These are phyloP conservation scores for Presbytis comata DNA, from an alignment of 2,797 vertebrate genomes.

Conservation along the genomic window DNA sequence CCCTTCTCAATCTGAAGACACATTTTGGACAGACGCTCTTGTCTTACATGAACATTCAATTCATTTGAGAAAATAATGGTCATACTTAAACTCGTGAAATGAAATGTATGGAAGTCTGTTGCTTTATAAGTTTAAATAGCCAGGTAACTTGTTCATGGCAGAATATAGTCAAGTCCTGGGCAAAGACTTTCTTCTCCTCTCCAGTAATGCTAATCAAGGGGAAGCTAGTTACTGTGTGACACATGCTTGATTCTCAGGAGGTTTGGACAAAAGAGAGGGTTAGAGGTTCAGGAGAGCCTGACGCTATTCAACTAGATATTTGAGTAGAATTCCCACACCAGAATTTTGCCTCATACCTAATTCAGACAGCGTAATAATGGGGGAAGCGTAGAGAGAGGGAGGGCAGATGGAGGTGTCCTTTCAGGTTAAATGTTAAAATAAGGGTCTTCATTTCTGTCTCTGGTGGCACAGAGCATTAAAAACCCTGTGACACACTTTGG, in stretches of 20 bases:
- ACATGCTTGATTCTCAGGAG: conserved; percentile 8
- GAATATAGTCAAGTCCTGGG: background rate
- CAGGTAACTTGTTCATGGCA: background rate
- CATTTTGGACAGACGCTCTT: background rate
- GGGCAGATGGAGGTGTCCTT: background rate
- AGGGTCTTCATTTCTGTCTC: conserved; percentile 46
- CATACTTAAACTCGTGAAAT: background rate
- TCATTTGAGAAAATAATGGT: background rate
- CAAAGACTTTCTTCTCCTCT: background rate
- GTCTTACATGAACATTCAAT: background rate
- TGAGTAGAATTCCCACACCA: background rate
- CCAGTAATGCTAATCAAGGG: background rate
- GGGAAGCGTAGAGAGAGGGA: background rate
- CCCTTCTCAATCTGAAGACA: background rate
- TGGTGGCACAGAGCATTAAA: background rate
- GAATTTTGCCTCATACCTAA: background rate
- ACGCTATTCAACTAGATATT: background rate
- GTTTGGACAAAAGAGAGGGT: background rate
- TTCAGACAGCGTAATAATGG: background rate
- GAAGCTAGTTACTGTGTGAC: background rate
- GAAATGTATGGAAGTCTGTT: background rate
- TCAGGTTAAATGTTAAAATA: conserved; percentile 64
- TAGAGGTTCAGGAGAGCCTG: conserved; percentile 7
- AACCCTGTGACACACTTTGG: background rate
- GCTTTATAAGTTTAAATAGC: background rate